phyloP scores from a whole-genome alignment of 2,113 vertebrate species.

The Peromyscus leucopus region DNA sequence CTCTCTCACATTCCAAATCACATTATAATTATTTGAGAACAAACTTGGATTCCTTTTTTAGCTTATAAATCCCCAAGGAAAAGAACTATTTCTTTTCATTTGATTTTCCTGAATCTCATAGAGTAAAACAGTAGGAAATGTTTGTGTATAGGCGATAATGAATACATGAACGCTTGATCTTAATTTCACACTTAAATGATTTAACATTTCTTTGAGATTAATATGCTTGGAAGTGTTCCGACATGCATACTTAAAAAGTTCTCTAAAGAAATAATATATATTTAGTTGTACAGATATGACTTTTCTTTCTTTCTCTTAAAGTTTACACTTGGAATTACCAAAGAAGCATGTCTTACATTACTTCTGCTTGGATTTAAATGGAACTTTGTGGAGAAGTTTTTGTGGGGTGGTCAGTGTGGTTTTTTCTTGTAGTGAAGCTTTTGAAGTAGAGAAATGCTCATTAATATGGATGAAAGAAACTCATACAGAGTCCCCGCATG shows the following conservation, averaged over 20 bases:
- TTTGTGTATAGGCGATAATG: background rate
- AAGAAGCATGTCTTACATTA: background rate
- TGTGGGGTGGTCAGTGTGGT: background rate
- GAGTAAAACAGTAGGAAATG: slow-evolving; percentile 13
- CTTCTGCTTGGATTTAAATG: background rate
- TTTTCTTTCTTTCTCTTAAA: background rate
- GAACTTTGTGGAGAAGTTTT: background rate
- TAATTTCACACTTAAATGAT: slow-evolving; percentile 32
- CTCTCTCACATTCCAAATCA: background rate
- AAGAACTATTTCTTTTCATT: slow-evolving; percentile 13
- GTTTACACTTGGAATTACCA: slow-evolving; percentile 38
- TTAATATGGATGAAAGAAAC: background rate
- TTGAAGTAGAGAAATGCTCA: slow-evolving; percentile 17
- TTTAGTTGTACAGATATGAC: background rate
- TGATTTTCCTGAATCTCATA: background rate
- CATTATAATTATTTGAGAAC: slow-evolving; percentile 23
- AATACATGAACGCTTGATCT: background rate
- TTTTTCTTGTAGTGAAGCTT: slow-evolving; percentile 17
- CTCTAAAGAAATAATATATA: slow-evolving; percentile 29
- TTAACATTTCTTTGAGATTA: slow-evolving; percentile 55
- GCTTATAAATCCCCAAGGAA: background rate
- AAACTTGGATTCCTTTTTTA: slow-evolving; percentile 17
- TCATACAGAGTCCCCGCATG: background rate
- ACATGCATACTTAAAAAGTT: background rate
- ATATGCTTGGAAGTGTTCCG: slow-evolving; percentile 47